Evolutionary conservation across 2,797 vertebrate species (phyloP), one percentile per base, ranked within the genome.

Genomic region (Vultur gryphus): DNA sequence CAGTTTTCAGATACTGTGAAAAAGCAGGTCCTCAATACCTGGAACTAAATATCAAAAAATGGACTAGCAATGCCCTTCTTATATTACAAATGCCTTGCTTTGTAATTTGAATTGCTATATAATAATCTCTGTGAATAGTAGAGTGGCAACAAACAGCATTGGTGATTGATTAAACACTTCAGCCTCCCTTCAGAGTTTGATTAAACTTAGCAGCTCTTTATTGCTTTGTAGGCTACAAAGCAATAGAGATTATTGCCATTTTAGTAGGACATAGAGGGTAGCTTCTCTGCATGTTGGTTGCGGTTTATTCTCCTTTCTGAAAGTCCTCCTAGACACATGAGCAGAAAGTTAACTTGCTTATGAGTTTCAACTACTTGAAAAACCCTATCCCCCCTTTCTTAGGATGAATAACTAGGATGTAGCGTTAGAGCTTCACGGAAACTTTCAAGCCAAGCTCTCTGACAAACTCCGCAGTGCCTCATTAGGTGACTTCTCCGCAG

Each of bases 151-250:
- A 90, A 89, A 49, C 48, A 86, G 61, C 73, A 16, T 35, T 81
- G 82, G 69, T 92, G 96, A 95, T 90, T 93, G 91, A 97, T 96
- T 92, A 96, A 96, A 76, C 49, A 29, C 61, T 96, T 96, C 76
- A 71, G 41, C 75, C 46, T 95, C 72, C 69, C 55, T 93, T 93
- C 79, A 90, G 84, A 71, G 61, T 84, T 96, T 95, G 95, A 94
- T 95, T 95, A 95, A 95, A 95, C 83, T 84, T 69, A 91, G 91
- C 87, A 94, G 82, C 46, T 93, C 65, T 83, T 95, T 67, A 71
- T 77, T 93, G 89, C 81, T 92, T 73, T 66, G 44, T 64, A 80
- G 92, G 28, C 72, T 95, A 55, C 95, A 89, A 83, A 83, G 57
- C 67, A 71, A 24, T 46, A 48, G 84, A 85, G 57, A 90, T 96